Conservation (phyloP, 2,888 invertebrate species). For the Polyploca ridens region DNA sequence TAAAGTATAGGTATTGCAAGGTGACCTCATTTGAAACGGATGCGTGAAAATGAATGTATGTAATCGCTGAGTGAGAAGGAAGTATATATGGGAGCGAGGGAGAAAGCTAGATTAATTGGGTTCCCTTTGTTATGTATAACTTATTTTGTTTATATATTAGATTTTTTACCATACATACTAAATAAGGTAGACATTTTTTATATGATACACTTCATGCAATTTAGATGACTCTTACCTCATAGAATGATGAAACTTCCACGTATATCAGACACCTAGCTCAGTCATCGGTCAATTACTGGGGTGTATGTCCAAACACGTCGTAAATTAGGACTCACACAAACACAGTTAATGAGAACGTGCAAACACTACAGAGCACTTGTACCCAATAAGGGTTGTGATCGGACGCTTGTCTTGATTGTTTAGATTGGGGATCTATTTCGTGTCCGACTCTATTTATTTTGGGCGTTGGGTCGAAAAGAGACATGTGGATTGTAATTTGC, state of each 20-base stretch:
- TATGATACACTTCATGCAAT: too few species aligned
- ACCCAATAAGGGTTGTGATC: slow-evolving; percentile 71
- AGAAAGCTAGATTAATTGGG: background rate
- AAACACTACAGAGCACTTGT: slow-evolving; percentile 76
- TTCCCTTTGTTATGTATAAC: background rate
- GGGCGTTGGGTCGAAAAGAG: background rate
- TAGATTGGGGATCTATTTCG: slow-evolving; percentile 35
- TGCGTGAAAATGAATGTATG: slow-evolving; percentile 3
- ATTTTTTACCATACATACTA: background rate
- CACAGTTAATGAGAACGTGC: slow-evolving; percentile 75
- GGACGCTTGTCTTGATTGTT: slow-evolving; percentile 69
- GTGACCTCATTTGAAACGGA: background rate
- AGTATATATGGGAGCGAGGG: background rate
- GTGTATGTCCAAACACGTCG: slow-evolving; percentile 73
- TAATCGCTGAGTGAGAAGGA: background rate
- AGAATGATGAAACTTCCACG: slow-evolving; percentile 6
- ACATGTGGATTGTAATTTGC: background rate
- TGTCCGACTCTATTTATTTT: slow-evolving; percentile 52
- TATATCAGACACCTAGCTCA: slow-evolving; percentile 44
- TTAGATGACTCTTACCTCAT: too few species aligned
- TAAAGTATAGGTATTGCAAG: background rate
- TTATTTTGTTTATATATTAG: background rate
- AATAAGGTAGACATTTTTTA: too few species aligned
- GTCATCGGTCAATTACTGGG: slow-evolving; percentile 70
- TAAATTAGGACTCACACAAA: slow-evolving; percentile 78